Percentiles rank a stretch among this genome's conserved stretches.
Conservation (phyloP, 2,797 vertebrate genomes). For the Sebastes diaconus region DNA sequence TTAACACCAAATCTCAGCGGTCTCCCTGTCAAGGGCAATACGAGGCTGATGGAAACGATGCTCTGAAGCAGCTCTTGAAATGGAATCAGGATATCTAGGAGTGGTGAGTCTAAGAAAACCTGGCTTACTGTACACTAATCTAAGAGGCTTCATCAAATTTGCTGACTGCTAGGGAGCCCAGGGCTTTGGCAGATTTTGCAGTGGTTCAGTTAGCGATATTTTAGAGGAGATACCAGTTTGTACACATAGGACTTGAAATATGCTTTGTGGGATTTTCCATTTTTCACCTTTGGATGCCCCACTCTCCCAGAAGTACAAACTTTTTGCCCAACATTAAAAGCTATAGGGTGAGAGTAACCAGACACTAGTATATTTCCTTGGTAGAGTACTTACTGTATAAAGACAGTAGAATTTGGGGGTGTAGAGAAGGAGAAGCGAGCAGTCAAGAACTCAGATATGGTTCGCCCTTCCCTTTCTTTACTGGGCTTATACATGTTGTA, state of each 20-base stretch:
- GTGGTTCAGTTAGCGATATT: not conserved
- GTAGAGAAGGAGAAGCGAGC: not conserved
- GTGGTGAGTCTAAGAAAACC: conserved; percentile 6
- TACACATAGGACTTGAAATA: not conserved
- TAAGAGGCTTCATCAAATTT: not conserved
- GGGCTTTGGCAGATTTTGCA: not conserved
- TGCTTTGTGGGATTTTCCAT: not conserved
- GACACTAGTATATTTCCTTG: not conserved
- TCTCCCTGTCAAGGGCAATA: conserved; percentile 28
- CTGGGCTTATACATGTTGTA: not conserved
- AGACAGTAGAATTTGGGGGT: not conserved
- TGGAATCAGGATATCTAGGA: conserved; percentile 3
- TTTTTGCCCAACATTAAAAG: not conserved
- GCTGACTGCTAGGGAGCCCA: not conserved
- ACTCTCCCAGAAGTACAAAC: not conserved
- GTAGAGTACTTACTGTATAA: not conserved
- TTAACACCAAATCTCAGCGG: conserved; percentile 38
- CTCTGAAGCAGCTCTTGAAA: conserved; percentile 18
- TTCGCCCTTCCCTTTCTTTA: not conserved
- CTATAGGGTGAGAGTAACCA: not conserved
- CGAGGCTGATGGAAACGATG: conserved; percentile 5
- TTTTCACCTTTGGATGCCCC: not conserved
- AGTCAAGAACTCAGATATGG: not conserved
- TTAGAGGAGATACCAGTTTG: not conserved
- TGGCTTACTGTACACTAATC: not conserved